Percentiles rank a stretch among this genome's conserved stretches.
phyloP scores from a whole-genome alignment of 2,888 invertebrate genomes.

The Lithophane socia region DNA sequence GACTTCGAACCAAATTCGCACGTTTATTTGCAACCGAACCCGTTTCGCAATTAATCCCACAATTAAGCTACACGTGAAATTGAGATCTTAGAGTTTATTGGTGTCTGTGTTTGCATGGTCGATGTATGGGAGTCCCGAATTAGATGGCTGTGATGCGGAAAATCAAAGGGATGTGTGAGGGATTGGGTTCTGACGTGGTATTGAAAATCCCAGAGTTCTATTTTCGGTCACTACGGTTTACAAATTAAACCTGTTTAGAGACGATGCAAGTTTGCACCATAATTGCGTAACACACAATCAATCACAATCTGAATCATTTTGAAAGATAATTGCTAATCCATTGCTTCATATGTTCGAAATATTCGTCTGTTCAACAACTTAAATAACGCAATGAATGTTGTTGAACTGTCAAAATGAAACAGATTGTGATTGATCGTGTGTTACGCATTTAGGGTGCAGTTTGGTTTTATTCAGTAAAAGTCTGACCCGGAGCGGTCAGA shows the following conservation, averaged over 20 bases:
- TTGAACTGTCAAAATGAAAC: no score
- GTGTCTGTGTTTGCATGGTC: conserved; percentile 21
- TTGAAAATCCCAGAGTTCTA: background rate
- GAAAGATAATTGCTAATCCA: no score
- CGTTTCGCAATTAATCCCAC: conserved; percentile 57
- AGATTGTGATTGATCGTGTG: no score
- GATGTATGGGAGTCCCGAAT: conserved; percentile 3
- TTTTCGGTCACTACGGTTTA: background rate
- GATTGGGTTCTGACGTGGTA: background rate
- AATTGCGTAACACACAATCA: no score
- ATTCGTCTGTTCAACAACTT: no score
- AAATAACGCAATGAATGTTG: no score
- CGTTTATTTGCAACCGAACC: conserved; percentile 52
- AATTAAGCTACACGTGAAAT: conserved; percentile 58
- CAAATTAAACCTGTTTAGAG: background rate
- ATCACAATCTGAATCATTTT: no score
- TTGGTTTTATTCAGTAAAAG: no score
- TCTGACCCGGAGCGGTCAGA: no score
- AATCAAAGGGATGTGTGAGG: conserved; percentile 20
- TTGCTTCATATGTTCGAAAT: no score
- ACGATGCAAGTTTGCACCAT: background rate
- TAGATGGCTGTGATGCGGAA: conserved; percentile 15
- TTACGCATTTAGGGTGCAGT: no score
- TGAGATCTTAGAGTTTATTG: conserved; percentile 52
- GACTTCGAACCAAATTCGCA: conserved; percentile 35